Base-by-base conservation (phyloP, 64 coral and sea anemone species). In the Dendrophyllia cribrosa region DNA sequence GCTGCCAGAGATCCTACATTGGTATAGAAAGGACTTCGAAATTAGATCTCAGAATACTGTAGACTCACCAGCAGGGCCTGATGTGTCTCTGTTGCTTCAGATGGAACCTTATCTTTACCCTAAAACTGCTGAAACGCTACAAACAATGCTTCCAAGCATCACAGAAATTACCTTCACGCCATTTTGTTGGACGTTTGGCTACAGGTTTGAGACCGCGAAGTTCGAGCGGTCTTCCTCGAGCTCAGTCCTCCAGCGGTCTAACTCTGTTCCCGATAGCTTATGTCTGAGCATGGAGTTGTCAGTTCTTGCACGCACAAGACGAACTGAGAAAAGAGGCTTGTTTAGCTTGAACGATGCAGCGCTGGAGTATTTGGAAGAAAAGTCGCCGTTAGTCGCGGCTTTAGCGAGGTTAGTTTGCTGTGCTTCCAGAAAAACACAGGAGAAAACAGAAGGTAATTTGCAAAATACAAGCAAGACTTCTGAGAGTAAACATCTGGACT, bases 1-100 rank as follows among this genome's bases (percentile, higher is more conserved):
- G 43, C 64, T 99, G 3, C 97, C 97, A 17, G 97, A 99, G 72
- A 74, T 96, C 11, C 84, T 99, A 43, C 86, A 85, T 17, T 99
- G 94, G 94, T 96, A 99, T 77, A 79, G 92, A 43, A 96, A 94
- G 46, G 97, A 96, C 64, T 99, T 89, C 86, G 68, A 93, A 17
- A 89, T 87, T 23, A 44, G 62, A 49, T 14, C 88, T 2, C 7
- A 94, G n/a, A 11, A 59, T 16, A 43, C 22, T 19, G 15, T 7
- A 19, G 59, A 78, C 64, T 69, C 89, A 43, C 48, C 25, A 13
- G 74, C 71, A 12, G 88, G 79, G 58, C 87, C 81, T 58, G 88
- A 97, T 58, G 77, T 91, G 55, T 52, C 46, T 13, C 81, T 97
- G 21, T 76, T 97, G 44, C 70, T 94, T 45, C 92, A 94, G 63